Base-by-base conservation (phyloP, 2,888 invertebrate species). In the Tricholauxania praeusta region DNA sequence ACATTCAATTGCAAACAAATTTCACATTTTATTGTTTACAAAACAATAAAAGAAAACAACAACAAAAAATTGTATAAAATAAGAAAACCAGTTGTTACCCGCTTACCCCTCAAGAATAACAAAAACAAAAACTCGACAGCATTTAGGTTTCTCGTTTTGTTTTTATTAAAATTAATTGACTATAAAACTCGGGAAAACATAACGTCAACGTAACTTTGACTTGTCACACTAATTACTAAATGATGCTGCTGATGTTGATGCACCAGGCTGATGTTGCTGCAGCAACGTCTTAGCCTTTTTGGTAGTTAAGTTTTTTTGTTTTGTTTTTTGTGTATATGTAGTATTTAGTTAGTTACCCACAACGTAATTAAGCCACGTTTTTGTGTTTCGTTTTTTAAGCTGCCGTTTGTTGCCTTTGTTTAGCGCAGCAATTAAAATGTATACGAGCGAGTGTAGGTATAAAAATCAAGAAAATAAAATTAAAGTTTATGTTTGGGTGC, bases 191-290 rank as follows among this genome's bases (percentile, higher is more conserved):
- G 66, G 64, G 39, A 73, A 64, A 63, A 65, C 53, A 71, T 72
- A 72, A 69, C 63, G 67, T 72, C 75, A 85, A 85, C 82, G 83
- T 83, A 81, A 83, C 83, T 84, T 77, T 78, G 82, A 80, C 83
- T 84, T 85, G 84, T 86, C 84, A 81, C 83, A 85, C 86, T 85
- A 86, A 85, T 86, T 85, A 85, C 84, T 82, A 81, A 84, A 85
- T 84, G 84, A 81, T 71, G 66, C 53, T 12, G 39, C 63, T 63
- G 49, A 48, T 64, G 51, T 22, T 51, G 48, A 14, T 19, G 51
- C 22, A 49, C 14, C 52, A 17, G 17, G 39, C 57, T 22, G 57
- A 12, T 57, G 47, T 48, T 47, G 62, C 32, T 62, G 17, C 12
- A 17, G 32, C 17, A 62, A 32, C n/a, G 28, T 17, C 7, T 17